Evolutionary conservation across 2,113 vertebrate species (phyloP).

Genomic region (Plotosus lineatus): DNA sequence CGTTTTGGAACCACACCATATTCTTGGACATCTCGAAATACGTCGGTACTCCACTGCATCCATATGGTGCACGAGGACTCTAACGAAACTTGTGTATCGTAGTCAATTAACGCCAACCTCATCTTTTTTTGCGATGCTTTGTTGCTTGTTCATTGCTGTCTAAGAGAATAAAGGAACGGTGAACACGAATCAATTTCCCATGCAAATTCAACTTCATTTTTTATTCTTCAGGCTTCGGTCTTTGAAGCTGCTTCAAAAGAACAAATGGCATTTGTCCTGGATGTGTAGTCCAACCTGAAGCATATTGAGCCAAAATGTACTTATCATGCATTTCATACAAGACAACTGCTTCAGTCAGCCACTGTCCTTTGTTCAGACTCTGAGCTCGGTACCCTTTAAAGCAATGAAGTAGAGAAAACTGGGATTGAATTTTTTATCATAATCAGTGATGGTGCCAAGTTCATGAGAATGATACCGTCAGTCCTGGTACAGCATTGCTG

Average conservation of each 20-base stretch:
- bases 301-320: not conserved
- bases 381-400: conserved; percentile 19
- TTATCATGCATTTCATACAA: conserved; percentile 39
- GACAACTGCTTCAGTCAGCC: conserved; percentile 6
- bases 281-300: conserved; percentile 2
- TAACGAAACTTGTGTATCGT: not conserved
- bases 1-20: not conserved
- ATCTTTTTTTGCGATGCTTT: not conserved
- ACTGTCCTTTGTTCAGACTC: conserved; percentile 2
- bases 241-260: conserved; percentile 51
- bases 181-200: not conserved
- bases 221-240: conserved; percentile 10
- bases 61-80: not conserved
- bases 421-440: conserved; percentile 21
- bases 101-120: not conserved
- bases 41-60: not conserved
- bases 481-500: conserved; percentile 6
- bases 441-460: not conserved
- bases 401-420: conserved; percentile 8
- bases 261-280: not conserved
- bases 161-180: not conserved
- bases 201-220: conserved; percentile 14
- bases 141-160: conserved; percentile 7
- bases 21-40: not conserved
- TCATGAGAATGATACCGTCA: not conserved